Evolutionary conservation across 2,113 vertebrate genomes (phyloP), one percentile per base, ranked within the genome.

Genomic region (Heloderma charlesbogerti): DNA sequence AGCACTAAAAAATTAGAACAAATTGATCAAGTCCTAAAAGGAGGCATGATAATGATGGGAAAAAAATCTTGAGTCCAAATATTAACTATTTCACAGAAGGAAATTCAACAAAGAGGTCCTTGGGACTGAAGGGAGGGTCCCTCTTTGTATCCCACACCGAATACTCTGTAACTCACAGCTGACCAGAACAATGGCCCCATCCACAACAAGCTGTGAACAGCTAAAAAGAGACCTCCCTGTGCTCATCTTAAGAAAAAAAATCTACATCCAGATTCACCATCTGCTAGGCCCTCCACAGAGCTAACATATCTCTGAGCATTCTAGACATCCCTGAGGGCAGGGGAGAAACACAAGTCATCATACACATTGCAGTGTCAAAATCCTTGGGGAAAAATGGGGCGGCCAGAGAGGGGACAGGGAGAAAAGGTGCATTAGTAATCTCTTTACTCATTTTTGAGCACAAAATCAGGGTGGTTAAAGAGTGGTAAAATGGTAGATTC

Each of bases 181-280:
- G 94, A 94, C 92, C 1, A 0, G 89, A 92, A 96, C 86, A 94
- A 95, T 91, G 90, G 92, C 92, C 81, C 91, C 45, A 95, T 96
- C 92, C 91, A 95, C 79, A 93, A 93, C 95, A 96, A 97, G 95
- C 95, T 97, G 95, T 96, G 95, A 96, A 94, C 95, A 94, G 90
- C 94, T 94, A 95, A 96, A 95, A 88, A 95, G 93, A 95, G 94
- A 95, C 93, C 96, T 96, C 94, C 94, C 94, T 88, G 92, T 92
- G 94, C 94, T 95, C 95, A 95, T 95, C 95, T 95, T 93, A 57
- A 31, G 54, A 71, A 63, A 80, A 96, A 94, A 94, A 95, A 71
- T 84, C 83, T 95, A 74, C 95, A 95, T 96, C 95, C 94, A 97
- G 96, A 94, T 93, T 79, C 91, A 0, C 96, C 95, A 97, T 96